Evolutionary conservation across 1,140 invertebrate species (phyloP), one percentile per base, ranked within the genome.

Genomic region (Leguminivora glycinivorella): DNA sequence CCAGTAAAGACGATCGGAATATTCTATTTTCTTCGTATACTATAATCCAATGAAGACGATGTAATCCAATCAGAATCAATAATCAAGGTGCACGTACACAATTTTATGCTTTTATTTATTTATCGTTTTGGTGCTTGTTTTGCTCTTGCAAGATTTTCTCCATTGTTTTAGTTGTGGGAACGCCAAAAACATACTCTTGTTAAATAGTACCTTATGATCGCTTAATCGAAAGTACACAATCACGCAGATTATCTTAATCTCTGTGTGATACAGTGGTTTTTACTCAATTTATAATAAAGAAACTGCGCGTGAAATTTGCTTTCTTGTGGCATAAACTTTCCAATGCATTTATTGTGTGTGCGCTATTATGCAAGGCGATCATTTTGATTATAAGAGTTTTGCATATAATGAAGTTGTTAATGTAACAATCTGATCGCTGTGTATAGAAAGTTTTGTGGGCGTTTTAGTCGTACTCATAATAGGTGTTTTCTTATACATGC

Each of bases 1-100:
- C 85, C 74, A 83, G 72, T 83, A 74, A 80, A 67, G 71, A 78
- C 77, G 69, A 80, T 77, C 72, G 40, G 72, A 78, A 60, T 75
- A 72, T 77, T 78, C 75, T 78, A 76, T 79, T 74, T 72, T 75
- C 69, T 68, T 66, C 47, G 7, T 52, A 22, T 52, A 52, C n/a
- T 9, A 22, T 22, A 52, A 52, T 52, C 47, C 7, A 22, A 52
- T 52, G 19, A 19, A 19, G 9, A 52, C 47, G 17, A 22, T 17
- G n/a, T 52, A 52, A 52, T 22, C 47, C 19, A 52, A 52, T 52
- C 17, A 22, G 19, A 52, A n/a, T 52, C 47, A 19, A 22, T 52
- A 52, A 52, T 52, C 7, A 22, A 52, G 19, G n/a, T 52, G 19
- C 47, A 52, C 47, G 47, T 52, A 52, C 17, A 22, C 2, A 52